Evolutionary conservation across 2,113 vertebrate genomes (phyloP).

Genomic region (Cnemophilus loriae): DNA sequence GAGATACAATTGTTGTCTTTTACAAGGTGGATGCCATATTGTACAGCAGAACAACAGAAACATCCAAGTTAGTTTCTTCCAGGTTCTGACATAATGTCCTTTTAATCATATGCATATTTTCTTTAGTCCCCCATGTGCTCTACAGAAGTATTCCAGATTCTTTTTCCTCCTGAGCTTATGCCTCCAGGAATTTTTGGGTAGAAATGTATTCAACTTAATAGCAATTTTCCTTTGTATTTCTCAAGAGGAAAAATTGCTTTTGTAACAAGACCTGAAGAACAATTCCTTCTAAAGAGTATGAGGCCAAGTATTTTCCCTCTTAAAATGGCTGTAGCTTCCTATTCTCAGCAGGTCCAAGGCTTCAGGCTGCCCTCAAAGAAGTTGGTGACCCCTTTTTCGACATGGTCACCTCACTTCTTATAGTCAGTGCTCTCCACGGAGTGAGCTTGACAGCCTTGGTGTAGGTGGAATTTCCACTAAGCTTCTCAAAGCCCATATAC

Average conservation of each 20-base stretch:
- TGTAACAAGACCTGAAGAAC: background rate
- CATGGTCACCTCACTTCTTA: conserved; percentile 9
- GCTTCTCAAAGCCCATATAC: conserved; percentile 6
- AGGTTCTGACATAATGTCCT: background rate
- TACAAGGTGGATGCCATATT: background rate
- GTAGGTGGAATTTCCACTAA: conserved; percentile 33
- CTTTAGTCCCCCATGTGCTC: background rate
- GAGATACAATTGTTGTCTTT: background rate
- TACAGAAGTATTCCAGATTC: background rate
- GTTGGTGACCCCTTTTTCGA: conserved; percentile 34
- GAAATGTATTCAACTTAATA: background rate
- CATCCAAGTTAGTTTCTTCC: background rate
- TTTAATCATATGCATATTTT: background rate
- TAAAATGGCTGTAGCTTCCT: background rate
- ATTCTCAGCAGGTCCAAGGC: background rate
- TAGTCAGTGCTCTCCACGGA: background rate
- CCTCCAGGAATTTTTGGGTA: background rate
- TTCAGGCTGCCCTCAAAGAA: conserved; percentile 25
- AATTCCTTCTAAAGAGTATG: background rate
- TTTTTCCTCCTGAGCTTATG: background rate
- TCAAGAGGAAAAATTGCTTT: background rate
- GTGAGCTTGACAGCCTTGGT: background rate
- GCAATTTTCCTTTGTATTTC: background rate
- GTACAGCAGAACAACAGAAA: background rate
- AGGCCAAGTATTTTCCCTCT: background rate